Conservation (phyloP, 2,113 vertebrate species). For the Orthonyx spaldingii region DNA sequence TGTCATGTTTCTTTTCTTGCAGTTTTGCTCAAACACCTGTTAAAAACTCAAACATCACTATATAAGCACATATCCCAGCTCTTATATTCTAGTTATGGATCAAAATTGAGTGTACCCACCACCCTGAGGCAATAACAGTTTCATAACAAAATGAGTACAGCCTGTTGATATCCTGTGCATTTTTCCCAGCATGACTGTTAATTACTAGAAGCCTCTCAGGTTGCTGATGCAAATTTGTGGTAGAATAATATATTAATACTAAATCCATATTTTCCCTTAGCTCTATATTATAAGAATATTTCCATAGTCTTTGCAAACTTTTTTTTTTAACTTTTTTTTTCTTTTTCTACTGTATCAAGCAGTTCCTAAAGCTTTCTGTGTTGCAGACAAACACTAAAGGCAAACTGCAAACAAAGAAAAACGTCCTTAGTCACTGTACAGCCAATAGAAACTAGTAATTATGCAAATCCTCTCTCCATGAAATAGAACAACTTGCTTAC, state of each 20-base stretch:
- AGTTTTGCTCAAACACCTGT: not conserved
- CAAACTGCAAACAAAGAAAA: not conserved
- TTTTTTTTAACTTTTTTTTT: not conserved
- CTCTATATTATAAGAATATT: not conserved
- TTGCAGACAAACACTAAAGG: not conserved
- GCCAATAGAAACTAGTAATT: not conserved
- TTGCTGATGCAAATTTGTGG: not conserved
- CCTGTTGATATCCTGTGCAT: not conserved
- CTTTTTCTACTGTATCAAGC: not conserved
- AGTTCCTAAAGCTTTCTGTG: not conserved
- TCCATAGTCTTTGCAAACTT: not conserved
- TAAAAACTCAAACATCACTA: not conserved
- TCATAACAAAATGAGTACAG: not conserved
- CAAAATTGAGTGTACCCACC: not conserved
- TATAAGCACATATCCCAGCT: not conserved
- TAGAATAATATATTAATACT: not conserved
- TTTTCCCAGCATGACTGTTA: not conserved
- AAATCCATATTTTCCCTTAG: not conserved
- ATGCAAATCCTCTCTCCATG: not conserved
- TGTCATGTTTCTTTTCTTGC: not conserved
- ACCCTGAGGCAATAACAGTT: not conserved
- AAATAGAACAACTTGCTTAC: constrained; percentile 46
- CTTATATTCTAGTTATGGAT: not conserved
- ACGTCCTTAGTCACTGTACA: not conserved
- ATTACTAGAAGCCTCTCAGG: not conserved